phyloP scores from a whole-genome alignment of 2,888 invertebrate species.

The Falcaria lacertinaria region DNA sequence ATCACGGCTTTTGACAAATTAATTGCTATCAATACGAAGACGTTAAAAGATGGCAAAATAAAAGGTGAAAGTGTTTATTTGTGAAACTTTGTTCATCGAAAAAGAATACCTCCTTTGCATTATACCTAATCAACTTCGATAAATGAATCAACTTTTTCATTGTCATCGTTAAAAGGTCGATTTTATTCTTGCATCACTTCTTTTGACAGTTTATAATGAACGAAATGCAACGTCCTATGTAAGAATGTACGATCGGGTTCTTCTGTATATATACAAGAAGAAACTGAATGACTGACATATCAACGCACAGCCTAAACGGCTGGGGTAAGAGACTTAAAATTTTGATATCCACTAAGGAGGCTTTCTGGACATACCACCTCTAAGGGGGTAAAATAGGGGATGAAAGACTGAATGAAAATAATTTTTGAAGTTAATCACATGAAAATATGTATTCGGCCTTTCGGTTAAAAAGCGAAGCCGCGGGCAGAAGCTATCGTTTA shows the following conservation, averaged over 20 bases:
- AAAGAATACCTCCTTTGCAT: background rate
- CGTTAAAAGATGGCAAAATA: slow-evolving; percentile 1
- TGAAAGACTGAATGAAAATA: too few species aligned
- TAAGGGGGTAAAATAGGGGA: too few species aligned
- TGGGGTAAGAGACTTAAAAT: too few species aligned
- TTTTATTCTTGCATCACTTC: background rate
- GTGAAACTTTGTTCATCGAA: slow-evolving; percentile 1
- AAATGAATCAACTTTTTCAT: background rate
- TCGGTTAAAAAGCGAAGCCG: too few species aligned
- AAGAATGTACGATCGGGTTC: background rate
- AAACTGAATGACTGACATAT: too few species aligned
- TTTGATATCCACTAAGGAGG: too few species aligned
- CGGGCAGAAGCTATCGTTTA: too few species aligned
- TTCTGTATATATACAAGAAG: background rate
- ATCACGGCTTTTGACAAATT: slow-evolving; percentile 1
- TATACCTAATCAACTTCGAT: background rate
- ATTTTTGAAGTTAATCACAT: too few species aligned
- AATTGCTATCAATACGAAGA: background rate
- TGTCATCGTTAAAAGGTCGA: background rate
- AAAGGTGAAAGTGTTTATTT: slow-evolving; percentile 1
- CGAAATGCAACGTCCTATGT: background rate
- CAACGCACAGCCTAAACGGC: too few species aligned
- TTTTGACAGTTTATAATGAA: background rate
- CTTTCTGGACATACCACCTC: too few species aligned
- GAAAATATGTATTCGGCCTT: too few species aligned